Conservation (phyloP, 2,888 invertebrate species). For the Andrena chrysosceles region DNA sequence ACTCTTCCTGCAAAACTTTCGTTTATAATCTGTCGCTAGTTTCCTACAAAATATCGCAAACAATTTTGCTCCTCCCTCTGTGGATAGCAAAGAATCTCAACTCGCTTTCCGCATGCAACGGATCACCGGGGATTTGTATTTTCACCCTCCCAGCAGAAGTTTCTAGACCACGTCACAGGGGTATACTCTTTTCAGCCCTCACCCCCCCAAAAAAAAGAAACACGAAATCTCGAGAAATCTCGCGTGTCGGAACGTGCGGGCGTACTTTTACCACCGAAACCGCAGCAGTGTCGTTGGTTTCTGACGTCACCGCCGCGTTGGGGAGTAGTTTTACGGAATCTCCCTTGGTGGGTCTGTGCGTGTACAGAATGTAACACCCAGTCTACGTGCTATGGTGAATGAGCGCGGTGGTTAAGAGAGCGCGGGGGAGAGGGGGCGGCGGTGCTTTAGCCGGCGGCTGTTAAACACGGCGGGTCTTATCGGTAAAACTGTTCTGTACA, state of each 20-base stretch:
- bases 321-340: constrained; percentile 61
- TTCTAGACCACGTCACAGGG: no score
- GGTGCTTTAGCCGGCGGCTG: constrained; percentile 82
- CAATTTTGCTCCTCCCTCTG: no score
- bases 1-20: no score
- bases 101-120: no score
- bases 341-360: constrained; percentile 57
- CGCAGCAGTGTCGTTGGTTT: constrained; percentile 8
- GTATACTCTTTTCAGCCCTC: no score
- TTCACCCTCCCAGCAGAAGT: no score
- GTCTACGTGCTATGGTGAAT: constrained; percentile 71
- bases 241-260: background rate
- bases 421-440: constrained; percentile 57
- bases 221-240: constrained; percentile 4
- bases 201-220: no score
- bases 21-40: no score
- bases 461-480: constrained; percentile 83
- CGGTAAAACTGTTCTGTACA: constrained; percentile 83
- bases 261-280: constrained; percentile 7
- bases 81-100: no score
- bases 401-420: constrained; percentile 62
- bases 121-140: no score
- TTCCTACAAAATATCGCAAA: no score
- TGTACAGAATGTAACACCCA: constrained; percentile 66
- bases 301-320: constrained; percentile 14